Base-by-base conservation (phyloP, 35 echinoderm and acorn worm species). In the Ophioderma brevispina region DNA sequence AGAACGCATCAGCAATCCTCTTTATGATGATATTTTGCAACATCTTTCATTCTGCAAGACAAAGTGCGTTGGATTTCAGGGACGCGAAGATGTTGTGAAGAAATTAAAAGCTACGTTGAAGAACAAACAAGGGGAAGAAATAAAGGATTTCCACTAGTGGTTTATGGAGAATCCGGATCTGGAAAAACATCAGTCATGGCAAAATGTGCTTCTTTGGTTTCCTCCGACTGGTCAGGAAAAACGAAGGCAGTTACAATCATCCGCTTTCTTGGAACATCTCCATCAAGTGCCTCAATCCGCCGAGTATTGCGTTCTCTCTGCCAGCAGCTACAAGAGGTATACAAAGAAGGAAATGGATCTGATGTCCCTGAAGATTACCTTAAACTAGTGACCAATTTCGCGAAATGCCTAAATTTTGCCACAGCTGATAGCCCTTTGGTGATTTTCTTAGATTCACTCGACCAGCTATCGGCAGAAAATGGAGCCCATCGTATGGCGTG, bases 371-470 rank as follows among this genome's bases (percentile, higher is more conserved):
- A 87, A 13, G 95, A 97, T 76, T 97, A 86, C 78, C 76, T 88
- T 8, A 87, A 93, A 37, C 41, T 90, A 23, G 52, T 88, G 87
- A 32, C 86, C 63, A 31, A 76, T 23, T 97, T 97, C 91, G 89
- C 81, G 36, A 64, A 42, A 15, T 77, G 93, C 13, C 36, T 97
- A 21, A 76, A 17, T 0, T 37, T 92, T 31, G 87, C 91, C 33
- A 89, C 91, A 0, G 37, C 32, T 25, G 79, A 94, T 0, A 94
- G 38, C 46, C 91, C 95, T 35, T 52, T 97, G 50, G 35, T 97
- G 23, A 64, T 97, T 36, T 36, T 97, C 30, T 64, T 97, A 4
- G 95, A 97, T 40, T 94, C 91, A 41, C 87, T 97, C 31, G 95
- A 97, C 38, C 95, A 97, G 40, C 81, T 97, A 32, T 77, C 77